These are phyloP conservation scores for Conus canariensis DNA, from an alignment of 2,888 invertebrate species.

Conservation along the genomic window DNA sequence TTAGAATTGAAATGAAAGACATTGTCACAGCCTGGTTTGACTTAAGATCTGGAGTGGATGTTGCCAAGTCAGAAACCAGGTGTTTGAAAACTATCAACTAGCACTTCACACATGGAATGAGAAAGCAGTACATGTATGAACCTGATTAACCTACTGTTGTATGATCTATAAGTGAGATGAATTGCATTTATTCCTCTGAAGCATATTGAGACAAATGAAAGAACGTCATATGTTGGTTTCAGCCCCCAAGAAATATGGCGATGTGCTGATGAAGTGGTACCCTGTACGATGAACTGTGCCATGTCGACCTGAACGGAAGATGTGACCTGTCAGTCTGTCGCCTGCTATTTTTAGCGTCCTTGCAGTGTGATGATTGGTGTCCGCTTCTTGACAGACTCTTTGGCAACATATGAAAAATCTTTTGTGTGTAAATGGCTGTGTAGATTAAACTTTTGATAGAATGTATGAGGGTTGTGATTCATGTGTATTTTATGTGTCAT, in stretches of 20 bases:
- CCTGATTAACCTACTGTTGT: too few relatives aligned
- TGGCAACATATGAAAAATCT: not conserved
- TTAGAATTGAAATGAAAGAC: too few relatives aligned
- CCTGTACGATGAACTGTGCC: constrained; percentile 45
- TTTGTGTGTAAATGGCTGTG: not conserved
- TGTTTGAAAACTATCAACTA: too few relatives aligned
- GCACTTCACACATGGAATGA: too few relatives aligned
- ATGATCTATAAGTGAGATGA: too few relatives aligned
- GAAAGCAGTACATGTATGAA: too few relatives aligned
- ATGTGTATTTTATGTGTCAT: too few relatives aligned
- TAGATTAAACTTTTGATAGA: not conserved
- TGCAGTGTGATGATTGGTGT: not conserved
- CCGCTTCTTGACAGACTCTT: not conserved
- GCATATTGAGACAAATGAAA: not conserved
- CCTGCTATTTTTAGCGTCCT: not conserved
- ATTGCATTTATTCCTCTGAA: too few relatives aligned
- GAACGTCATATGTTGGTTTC: not conserved
- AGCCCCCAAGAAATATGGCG: constrained; percentile 51
- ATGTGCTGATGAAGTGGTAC: constrained; percentile 50
- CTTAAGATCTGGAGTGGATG: too few relatives aligned
- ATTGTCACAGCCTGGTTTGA: too few relatives aligned
- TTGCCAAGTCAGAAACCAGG: too few relatives aligned
- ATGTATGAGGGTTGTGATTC: too few relatives aligned
- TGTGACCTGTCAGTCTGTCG: not conserved
- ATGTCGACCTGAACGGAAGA: not conserved